Conservation (phyloP, 2,113 vertebrate species). For the Opisthocomus hoazin region DNA sequence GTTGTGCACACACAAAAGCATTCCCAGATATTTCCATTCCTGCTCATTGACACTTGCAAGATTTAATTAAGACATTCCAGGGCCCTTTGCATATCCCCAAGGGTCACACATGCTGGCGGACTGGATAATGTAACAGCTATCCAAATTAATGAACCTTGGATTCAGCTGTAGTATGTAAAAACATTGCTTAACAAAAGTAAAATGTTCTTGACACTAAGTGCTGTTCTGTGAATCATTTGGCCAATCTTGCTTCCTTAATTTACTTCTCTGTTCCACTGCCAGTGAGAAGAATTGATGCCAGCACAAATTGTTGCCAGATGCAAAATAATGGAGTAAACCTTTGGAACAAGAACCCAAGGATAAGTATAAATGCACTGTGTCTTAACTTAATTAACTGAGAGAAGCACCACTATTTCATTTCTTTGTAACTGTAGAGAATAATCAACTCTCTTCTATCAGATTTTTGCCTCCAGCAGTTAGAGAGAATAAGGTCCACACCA, state of each 20-base stretch:
- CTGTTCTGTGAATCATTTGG: conserved; percentile 45
- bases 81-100: neutral
- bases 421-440: neutral
- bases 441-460: neutral
- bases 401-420: neutral
- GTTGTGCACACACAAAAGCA: neutral
- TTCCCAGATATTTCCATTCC: conserved; percentile 16
- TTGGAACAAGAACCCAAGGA: conserved; percentile 6
- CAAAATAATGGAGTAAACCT: conserved; percentile 1
- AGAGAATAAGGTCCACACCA: neutral
- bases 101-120: neutral
- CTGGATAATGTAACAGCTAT: neutral
- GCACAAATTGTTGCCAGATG: conserved; percentile 36
- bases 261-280: conserved; percentile 43
- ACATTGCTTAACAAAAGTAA: conserved; percentile 48
- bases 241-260: conserved; percentile 29
- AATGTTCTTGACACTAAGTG: conserved; percentile 52
- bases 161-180: neutral
- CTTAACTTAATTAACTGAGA: neutral
- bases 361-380: neutral
- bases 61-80: conserved; percentile 3
- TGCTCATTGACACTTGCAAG: conserved; percentile 9
- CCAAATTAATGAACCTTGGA: conserved; percentile 19
- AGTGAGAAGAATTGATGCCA: conserved; percentile 35
- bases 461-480: neutral